phyloP scores from a whole-genome alignment of 2,113 vertebrate genomes.

The Prionailurus viverrinus region DNA sequence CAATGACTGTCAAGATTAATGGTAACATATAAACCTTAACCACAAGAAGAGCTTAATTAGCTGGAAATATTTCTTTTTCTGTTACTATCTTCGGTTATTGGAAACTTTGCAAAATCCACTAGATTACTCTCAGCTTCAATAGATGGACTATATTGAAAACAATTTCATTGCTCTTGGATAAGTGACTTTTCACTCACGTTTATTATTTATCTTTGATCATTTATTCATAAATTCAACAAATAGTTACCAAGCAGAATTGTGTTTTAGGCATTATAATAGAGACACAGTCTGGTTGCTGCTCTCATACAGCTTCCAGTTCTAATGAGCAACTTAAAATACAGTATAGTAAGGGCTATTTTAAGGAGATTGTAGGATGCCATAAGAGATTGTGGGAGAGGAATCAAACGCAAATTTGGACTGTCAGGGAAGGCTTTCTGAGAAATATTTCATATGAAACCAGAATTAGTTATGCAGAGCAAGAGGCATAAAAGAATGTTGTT shows the following conservation, averaged over 20 bases:
- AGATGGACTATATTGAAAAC: background rate
- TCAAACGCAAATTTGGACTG: background rate
- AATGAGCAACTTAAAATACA: background rate
- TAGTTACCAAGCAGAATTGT: background rate
- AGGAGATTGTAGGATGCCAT: background rate
- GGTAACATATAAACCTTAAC: background rate
- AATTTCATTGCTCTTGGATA: slow-evolving; percentile 51
- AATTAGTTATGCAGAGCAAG: background rate
- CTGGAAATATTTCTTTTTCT: slow-evolving; percentile 2
- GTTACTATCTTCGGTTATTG: background rate
- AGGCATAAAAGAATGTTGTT: background rate
- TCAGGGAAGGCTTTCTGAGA: background rate
- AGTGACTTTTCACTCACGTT: background rate
- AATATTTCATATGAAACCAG: background rate
- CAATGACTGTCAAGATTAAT: background rate
- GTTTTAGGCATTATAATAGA: background rate
- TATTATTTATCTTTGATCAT: slow-evolving; percentile 35
- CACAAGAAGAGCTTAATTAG: slow-evolving; percentile 28
- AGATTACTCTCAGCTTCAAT: slow-evolving; percentile 2
- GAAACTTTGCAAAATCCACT: background rate
- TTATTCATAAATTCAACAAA: slow-evolving; percentile 9
- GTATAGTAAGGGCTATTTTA: background rate
- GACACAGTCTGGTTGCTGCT: background rate
- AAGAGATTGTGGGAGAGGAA: background rate
- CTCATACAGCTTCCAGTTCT: background rate